Base-by-base conservation (phyloP, 1,140 invertebrate species). In the Leptopilina clavipes region DNA sequence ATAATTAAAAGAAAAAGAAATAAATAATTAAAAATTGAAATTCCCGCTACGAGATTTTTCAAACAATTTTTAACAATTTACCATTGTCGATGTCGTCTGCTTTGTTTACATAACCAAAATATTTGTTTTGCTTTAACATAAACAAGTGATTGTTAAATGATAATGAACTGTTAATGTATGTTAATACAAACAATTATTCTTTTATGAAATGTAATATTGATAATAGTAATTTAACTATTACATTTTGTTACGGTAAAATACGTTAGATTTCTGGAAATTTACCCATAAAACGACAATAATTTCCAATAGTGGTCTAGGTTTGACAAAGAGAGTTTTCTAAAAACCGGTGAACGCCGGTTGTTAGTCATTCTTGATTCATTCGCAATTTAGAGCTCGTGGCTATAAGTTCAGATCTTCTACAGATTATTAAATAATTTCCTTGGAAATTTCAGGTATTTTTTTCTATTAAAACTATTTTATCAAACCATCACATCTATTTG, bases 291-390 rank as follows among this genome's bases (percentile, higher is more conserved):
- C n/a, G 14, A 52, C 48, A 52, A 14, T 48, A 44, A 12, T n/a
- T 14, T 52, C 14, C 48, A 40, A 40, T 40, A 40, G 37, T 9
- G 37, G 37, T 40, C 37, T 40, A 3, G 37, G 2, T 9, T 31
- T 31, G 25, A 31, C 25, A 31, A 40, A 40, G 37, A 40, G 37
- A 40, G 37, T 40, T n/a, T 3, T n/a, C n/a, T 52, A 25, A 65
- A 65, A 65, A 65, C 59, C 59, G 59, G 59, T 65, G 12, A n/a
- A 25, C 59, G 22, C 25, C 19, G 59, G 22, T 22, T 18, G n/a
- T 18, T 65, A 25, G 10, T 7, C 8, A 14, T 25, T 31, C 14
- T 22, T 31, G 6, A 65, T 12, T 65, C 59, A 65, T 31, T 65
- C 11, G 59, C 14, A 31, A 25, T 65, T 65, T 65, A 31, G 22